Conservation (phyloP, 2,888 invertebrate genomes). For the Hypselothyrea guttata region DNA sequence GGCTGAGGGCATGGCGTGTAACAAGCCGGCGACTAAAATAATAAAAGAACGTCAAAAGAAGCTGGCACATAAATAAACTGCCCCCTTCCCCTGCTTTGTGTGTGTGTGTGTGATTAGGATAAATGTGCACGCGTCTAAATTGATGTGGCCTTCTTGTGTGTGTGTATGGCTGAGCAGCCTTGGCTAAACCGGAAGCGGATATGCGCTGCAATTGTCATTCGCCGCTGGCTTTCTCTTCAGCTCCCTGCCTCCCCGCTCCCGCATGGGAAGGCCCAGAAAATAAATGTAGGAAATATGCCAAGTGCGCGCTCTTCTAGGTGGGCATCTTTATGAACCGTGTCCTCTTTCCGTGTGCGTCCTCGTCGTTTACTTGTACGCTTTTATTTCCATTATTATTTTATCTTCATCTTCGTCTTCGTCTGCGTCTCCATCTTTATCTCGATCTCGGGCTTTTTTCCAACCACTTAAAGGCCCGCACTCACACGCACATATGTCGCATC, state of each 20-base stretch:
- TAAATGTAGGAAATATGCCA: slow-evolving; percentile 28
- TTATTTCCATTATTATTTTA: too few species aligned
- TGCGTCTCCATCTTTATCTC: too few species aligned
- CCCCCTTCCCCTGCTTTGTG: slow-evolving; percentile 17
- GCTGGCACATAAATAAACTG: slow-evolving; percentile 72
- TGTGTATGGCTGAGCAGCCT: neutral
- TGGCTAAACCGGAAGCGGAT: slow-evolving; percentile 65
- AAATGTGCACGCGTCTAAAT: slow-evolving; percentile 73
- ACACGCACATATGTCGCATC: slow-evolving; percentile 38
- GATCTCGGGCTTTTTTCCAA: too few species aligned
- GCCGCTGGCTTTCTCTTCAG: slow-evolving; percentile 41
- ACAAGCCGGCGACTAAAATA: slow-evolving; percentile 65
- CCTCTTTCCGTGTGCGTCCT: slow-evolving; percentile 34
- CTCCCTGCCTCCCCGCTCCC: slow-evolving; percentile 11
- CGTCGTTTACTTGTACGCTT: slow-evolving; percentile 53
- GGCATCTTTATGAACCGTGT: slow-evolving; percentile 50
- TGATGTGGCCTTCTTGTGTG: slow-evolving; percentile 58
- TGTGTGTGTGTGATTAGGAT: slow-evolving; percentile 68
- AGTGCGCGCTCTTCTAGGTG: slow-evolving; percentile 39
- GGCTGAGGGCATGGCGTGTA: slow-evolving; percentile 25
- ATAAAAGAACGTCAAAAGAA: slow-evolving; percentile 72
- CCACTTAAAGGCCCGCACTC: slow-evolving; percentile 37
- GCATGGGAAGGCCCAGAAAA: slow-evolving; percentile 5
- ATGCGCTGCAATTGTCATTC: slow-evolving; percentile 75
- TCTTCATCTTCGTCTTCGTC: slow-evolving; percentile 15